Evolutionary conservation across 2,113 vertebrate species (phyloP).

Genomic region (Cephalopterus ornatus): DNA sequence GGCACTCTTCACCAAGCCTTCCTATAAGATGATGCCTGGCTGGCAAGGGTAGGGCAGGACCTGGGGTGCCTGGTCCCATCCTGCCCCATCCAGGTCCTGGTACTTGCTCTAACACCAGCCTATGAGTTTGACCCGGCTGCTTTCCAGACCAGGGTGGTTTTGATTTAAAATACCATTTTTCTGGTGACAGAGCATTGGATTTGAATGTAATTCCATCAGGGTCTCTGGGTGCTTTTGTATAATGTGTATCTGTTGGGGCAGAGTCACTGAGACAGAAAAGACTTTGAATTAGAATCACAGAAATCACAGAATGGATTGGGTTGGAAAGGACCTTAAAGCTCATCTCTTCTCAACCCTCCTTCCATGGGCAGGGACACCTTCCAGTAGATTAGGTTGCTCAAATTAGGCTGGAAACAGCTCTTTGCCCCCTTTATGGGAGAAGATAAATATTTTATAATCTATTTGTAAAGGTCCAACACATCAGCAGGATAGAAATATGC

Average conservation of each 20-base stretch:
- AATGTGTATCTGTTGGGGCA: background rate
- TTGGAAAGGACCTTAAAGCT: background rate
- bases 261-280: background rate
- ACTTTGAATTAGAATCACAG: background rate
- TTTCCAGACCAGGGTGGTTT: background rate
- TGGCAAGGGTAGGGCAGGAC: background rate
- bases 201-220: background rate
- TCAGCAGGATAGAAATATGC: background rate
- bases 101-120: background rate
- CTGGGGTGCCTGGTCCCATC: too few species aligned
- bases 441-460: background rate
- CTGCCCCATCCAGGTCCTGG: background rate
- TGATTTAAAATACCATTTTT: background rate
- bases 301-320: background rate
- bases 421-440: background rate
- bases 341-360: background rate
- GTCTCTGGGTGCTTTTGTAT: background rate
- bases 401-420: background rate
- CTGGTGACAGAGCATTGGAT: background rate
- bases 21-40: rapidly evolving
- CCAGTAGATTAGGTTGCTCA: background rate
- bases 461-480: background rate
- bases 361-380: background rate
- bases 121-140: background rate
- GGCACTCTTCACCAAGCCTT: rapidly evolving